phyloP scores from a whole-genome alignment of 2,797 vertebrate species.

The Myotis daubentonii region DNA sequence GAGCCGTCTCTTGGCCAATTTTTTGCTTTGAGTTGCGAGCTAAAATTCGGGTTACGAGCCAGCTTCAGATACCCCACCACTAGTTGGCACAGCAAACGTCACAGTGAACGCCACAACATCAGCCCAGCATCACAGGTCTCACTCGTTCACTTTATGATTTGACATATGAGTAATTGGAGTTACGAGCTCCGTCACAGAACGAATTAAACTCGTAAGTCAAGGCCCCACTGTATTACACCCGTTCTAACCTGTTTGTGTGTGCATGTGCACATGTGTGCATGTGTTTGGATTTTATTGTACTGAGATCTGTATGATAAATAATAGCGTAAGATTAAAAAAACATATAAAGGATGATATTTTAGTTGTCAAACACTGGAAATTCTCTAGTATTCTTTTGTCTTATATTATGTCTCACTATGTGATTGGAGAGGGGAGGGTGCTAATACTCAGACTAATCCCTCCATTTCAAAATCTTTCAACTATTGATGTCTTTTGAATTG shows the following conservation, averaged over 20 bases:
- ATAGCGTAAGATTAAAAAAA: constrained; percentile 16
- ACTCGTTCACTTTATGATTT: too few relatives aligned
- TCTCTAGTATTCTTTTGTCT: constrained; percentile 6
- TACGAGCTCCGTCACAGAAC: too few relatives aligned
- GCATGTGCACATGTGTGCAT: background rate
- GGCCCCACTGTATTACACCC: background rate
- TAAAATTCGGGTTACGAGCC: too few relatives aligned
- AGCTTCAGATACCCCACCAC: too few relatives aligned
- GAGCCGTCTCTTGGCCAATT: too few relatives aligned
- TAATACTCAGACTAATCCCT: background rate
- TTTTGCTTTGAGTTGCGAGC: too few relatives aligned
- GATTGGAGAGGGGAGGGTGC: background rate
- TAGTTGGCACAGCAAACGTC: too few relatives aligned
- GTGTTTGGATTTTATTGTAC: constrained; percentile 18
- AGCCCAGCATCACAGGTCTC: too few relatives aligned
- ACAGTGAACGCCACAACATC: too few relatives aligned
- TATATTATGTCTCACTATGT: background rate
- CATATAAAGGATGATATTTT: constrained; percentile 35
- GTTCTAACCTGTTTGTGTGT: background rate
- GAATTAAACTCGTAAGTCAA: too few relatives aligned
- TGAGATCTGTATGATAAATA: constrained; percentile 25
- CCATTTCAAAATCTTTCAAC: constrained; percentile 50
- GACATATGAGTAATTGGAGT: too few relatives aligned
- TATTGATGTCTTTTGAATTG: constrained; percentile 40
- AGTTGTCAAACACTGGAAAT: background rate